Conservation (phyloP, 2,888 invertebrate species). For the Eristalis pertinax region DNA sequence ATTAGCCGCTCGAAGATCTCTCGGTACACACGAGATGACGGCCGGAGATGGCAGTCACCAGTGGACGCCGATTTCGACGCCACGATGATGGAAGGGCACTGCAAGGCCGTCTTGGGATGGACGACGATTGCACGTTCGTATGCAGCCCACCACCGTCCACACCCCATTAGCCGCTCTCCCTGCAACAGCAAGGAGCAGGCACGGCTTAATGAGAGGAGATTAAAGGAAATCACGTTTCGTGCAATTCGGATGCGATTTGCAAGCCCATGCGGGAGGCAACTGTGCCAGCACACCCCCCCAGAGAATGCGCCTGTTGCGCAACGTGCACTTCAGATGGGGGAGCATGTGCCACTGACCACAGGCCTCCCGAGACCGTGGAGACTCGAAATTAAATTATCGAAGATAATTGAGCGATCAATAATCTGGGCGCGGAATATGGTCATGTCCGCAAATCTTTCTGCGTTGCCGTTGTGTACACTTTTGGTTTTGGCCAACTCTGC, state of each 20-base stretch:
- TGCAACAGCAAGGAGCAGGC: constrained; percentile 22
- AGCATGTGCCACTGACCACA: constrained; percentile 27
- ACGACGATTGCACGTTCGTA: no score
- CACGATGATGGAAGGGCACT: not conserved
- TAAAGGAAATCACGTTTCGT: constrained; percentile 59
- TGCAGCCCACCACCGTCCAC: not conserved
- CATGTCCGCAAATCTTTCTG: not conserved
- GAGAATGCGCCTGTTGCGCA: constrained; percentile 46
- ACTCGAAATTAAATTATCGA: constrained; percentile 70
- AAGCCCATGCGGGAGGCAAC: not conserved
- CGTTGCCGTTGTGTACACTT: not conserved
- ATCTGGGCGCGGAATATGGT: constrained; percentile 66
- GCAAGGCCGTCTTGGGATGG: not conserved
- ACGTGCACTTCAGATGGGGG: not conserved
- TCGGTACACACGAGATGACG: no score
- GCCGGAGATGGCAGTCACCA: not conserved
- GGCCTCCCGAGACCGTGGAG: not conserved
- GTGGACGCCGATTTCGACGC: not conserved
- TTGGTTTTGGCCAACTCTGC: not conserved
- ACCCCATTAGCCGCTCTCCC: constrained; percentile 18
- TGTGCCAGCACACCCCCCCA: not conserved
- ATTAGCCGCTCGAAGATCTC: not conserved
- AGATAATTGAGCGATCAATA: constrained; percentile 71
- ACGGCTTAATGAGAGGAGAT: constrained; percentile 53
- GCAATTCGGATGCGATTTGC: constrained; percentile 45